These are phyloP conservation scores for Neuroterus valhalla DNA, from an alignment of 1,140 invertebrate species.

Conservation along the genomic window DNA sequence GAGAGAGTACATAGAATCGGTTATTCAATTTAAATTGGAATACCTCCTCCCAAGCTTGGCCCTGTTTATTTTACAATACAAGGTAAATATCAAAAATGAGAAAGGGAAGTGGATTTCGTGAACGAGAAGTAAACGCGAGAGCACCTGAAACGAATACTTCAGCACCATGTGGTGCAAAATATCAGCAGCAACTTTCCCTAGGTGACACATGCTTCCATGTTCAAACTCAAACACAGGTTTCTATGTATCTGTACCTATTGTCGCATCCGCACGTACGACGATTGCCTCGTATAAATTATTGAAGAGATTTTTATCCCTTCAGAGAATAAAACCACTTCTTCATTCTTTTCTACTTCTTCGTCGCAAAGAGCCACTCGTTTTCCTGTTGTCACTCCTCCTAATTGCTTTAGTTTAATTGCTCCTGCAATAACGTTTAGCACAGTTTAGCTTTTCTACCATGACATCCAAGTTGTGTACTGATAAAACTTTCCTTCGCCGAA, in stretches of 20 bases:
- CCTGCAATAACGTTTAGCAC: background rate
- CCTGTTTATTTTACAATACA: conserved; percentile 18
- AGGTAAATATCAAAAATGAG: conserved; percentile 27
- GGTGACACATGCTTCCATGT: conserved; percentile 21
- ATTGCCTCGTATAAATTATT: conserved; percentile 21
- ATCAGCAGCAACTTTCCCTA: conserved; percentile 12
- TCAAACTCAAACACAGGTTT: background rate
- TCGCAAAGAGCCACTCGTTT: conserved; percentile 1
- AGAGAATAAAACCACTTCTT: background rate
- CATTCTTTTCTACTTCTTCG: background rate
- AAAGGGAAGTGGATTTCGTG: conserved; percentile 34
- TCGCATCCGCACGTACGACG: background rate
- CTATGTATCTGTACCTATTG: conserved; percentile 1
- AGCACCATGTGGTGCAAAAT: conserved; percentile 24
- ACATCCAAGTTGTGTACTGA: background rate
- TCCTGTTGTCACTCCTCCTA: background rate
- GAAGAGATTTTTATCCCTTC: conserved; percentile 8
- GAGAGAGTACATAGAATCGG: conserved; percentile 3
- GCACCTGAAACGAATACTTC: conserved; percentile 29
- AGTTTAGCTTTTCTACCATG: background rate
- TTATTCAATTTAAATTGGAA: conserved; percentile 29
- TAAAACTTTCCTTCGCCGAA: background rate
- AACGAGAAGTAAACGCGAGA: conserved; percentile 33
- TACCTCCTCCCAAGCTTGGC: conserved; percentile 11
- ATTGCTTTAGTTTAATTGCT: conserved; percentile 13